Percentiles rank a stretch among this genome's conserved stretches.
Evolutionary conservation across 2,888 invertebrate genomes (phyloP).

Genomic region (Nemotelus nigrinus): DNA sequence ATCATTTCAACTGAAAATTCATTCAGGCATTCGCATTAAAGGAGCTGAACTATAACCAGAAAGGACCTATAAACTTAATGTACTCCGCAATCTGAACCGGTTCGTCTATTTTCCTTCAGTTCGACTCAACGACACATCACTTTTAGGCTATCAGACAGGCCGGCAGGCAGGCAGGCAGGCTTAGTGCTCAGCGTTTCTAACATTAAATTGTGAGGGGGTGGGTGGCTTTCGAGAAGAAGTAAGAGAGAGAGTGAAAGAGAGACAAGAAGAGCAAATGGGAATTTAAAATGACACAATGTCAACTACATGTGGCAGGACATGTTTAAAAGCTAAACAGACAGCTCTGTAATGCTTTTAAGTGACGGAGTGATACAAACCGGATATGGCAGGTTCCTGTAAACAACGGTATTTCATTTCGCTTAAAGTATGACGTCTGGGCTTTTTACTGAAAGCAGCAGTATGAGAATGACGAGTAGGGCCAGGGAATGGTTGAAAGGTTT

Average conservation of each 20-base stretch:
- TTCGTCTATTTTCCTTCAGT: too few species aligned
- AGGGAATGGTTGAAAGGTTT: too few species aligned
- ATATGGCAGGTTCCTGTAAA: conserved; percentile 9
- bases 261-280: conserved; percentile 3
- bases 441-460: neutral
- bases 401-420: conserved; percentile 9
- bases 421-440: conserved; percentile 15
- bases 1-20: too few species aligned
- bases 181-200: neutral
- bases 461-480: too few species aligned
- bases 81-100: too few species aligned
- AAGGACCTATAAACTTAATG: too few species aligned
- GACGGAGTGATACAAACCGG: conserved; percentile 28
- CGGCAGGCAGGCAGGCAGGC: neutral
- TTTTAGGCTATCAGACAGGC: neutral
- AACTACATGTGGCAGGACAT: conserved; percentile 29
- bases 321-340: conserved; percentile 30
- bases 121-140: too few species aligned
- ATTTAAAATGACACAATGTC: conserved; percentile 33
- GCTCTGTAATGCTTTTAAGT: conserved; percentile 27
- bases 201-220: too few species aligned
- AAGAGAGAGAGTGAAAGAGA: too few species aligned
- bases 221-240: too few species aligned
- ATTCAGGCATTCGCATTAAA: too few species aligned
- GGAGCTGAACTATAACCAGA: too few species aligned